Percentiles rank a stretch among this genome's conserved stretches.
Conservation (phyloP, 2,888 invertebrate species). For the Diloba caeruleocephala region DNA sequence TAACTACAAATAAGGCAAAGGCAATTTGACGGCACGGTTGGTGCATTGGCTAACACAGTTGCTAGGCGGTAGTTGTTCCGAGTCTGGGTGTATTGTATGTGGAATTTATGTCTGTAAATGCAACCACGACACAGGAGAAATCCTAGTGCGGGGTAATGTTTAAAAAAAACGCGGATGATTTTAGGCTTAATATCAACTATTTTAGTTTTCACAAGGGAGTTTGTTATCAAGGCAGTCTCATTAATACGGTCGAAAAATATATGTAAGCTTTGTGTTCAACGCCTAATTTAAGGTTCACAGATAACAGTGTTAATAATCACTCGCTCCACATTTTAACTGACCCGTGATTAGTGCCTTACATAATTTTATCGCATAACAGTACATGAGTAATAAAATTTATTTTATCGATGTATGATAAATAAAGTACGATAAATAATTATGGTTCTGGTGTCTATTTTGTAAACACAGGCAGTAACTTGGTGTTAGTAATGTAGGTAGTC, state of each 20-base stretch:
- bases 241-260: slow-evolving; percentile 9
- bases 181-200: slow-evolving; percentile 3
- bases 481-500: no score
- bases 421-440: slow-evolving; percentile 38
- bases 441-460: slow-evolving; percentile 20
- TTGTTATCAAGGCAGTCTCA: slow-evolving; percentile 14
- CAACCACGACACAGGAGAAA: no score
- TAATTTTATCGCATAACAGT: slow-evolving; percentile 37
- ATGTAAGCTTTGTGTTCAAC: slow-evolving; percentile 15
- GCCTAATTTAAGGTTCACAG: slow-evolving; percentile 42
- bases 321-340: slow-evolving; percentile 41
- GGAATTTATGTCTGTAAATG: no score
- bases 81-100: no score
- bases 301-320: slow-evolving; percentile 41
- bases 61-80: no score
- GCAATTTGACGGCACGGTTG: no score
- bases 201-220: slow-evolving; percentile 7
- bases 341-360: slow-evolving; percentile 42
- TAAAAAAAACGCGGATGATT: no score
- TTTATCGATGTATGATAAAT: slow-evolving; percentile 38
- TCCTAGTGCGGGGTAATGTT: no score
- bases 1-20: slow-evolving; percentile 3
- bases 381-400: slow-evolving; percentile 37
- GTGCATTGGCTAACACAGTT: no score
- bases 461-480: slow-evolving; percentile 21